Conservation (phyloP, 1,140 invertebrate genomes). For the Drosophila pseudoobscura region DNA sequence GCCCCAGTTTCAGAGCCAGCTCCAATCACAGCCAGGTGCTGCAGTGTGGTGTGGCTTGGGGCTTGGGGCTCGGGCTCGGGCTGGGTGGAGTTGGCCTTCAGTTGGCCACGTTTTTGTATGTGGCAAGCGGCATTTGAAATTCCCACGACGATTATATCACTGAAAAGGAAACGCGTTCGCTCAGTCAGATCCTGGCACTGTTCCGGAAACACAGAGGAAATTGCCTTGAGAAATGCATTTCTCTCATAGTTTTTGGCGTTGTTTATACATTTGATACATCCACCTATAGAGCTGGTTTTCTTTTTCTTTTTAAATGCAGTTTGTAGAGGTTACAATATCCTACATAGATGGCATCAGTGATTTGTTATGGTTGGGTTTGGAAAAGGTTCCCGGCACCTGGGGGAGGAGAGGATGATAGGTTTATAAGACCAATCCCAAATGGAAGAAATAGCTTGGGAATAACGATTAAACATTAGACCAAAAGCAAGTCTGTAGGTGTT, state of each 20-base stretch:
- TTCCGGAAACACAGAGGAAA: constrained; percentile 29
- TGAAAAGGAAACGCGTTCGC: constrained; percentile 21
- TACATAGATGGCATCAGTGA: no score
- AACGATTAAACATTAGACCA: no score
- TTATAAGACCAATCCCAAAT: no score
- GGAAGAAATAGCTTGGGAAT: no score
- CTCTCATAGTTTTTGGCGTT: neutral
- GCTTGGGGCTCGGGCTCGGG: neutral
- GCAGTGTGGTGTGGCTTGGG: constrained; percentile 4
- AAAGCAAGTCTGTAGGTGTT: no score
- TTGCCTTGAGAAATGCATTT: neutral
- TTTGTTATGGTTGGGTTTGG: no score
- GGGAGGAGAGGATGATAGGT: no score
- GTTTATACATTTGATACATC: neutral
- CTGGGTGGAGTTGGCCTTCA: constrained; percentile 38
- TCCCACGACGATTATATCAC: constrained; percentile 50
- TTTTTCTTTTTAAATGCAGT: no score
- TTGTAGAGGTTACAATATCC: no score
- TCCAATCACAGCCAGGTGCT: constrained; percentile 21
- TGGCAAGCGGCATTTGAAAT: constrained; percentile 16
- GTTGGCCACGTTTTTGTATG: constrained; percentile 43
- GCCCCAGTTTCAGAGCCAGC: no score
- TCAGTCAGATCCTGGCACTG: constrained; percentile 15
- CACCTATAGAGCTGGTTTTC: no score
- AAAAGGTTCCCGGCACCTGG: no score